These are phyloP conservation scores for Drosophila sordidapex DNA, from an alignment of 2,888 invertebrate species.

Conservation along the genomic window DNA sequence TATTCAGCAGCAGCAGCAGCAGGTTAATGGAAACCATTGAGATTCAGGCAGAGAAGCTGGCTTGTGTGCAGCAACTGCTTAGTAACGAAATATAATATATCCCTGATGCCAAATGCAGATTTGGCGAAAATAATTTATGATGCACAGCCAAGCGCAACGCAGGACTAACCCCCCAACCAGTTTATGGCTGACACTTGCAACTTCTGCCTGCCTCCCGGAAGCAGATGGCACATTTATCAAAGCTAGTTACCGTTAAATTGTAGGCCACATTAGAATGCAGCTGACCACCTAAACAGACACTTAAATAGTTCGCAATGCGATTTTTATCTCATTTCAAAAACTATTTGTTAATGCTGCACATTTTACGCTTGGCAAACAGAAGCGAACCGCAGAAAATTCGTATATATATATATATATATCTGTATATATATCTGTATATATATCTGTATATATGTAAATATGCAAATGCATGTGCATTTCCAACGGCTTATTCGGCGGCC, in stretches of 20 bases:
- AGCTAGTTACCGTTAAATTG: slow-evolving; percentile 72
- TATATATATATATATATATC: neutral
- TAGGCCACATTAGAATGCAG: slow-evolving; percentile 32
- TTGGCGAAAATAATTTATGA: slow-evolving; percentile 71
- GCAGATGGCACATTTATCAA: slow-evolving; percentile 58
- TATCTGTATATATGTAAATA: slow-evolving; percentile 5
- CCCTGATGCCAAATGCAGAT: slow-evolving; percentile 66
- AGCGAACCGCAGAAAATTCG: slow-evolving; percentile 47
- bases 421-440: neutral
- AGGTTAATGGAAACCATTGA: slow-evolving; percentile 42
- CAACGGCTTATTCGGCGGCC: slow-evolving; percentile 33
- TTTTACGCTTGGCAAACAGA: slow-evolving; percentile 36
- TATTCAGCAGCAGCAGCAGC: slow-evolving; percentile 40
- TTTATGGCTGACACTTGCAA: slow-evolving; percentile 8
- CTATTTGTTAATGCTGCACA: slow-evolving; percentile 50
- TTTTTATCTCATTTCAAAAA: slow-evolving; percentile 60
- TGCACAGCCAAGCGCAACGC: slow-evolving; percentile 53
- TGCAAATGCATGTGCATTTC: neutral
- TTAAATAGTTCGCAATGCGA: slow-evolving; percentile 36
- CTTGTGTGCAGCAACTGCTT: slow-evolving; percentile 20
- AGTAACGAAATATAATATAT: slow-evolving; percentile 29
- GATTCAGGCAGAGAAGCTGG: slow-evolving; percentile 25
- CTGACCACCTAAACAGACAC: slow-evolving; percentile 15
- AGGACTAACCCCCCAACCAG: slow-evolving; percentile 17
- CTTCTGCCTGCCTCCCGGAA: slow-evolving; percentile 11